Percentiles rank a stretch among this genome's conserved stretches.
These are phyloP conservation scores for Thunnus albacares DNA, from an alignment of 2,797 vertebrate species.

Conservation along the genomic window DNA sequence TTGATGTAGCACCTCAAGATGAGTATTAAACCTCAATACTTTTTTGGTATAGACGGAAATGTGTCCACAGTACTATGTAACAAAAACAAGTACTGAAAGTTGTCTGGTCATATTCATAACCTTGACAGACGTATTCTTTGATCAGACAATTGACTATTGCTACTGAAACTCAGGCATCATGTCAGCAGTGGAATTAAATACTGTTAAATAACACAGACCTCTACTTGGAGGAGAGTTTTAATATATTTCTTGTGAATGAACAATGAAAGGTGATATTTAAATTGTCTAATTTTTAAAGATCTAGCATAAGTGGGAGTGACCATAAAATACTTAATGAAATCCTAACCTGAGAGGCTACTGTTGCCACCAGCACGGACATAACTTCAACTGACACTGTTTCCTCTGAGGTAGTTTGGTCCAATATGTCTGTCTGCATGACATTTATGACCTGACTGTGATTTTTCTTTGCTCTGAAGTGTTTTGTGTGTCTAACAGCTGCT, in stretches of 20 bases:
- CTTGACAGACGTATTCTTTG: neutral
- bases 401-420: slow-evolving; percentile 1
- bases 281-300: neutral
- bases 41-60: neutral
- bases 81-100: neutral
- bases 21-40: neutral
- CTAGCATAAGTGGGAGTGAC: neutral
- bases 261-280: neutral
- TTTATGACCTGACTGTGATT: neutral
- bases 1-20: neutral
- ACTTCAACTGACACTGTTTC: neutral
- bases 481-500: neutral
- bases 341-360: neutral
- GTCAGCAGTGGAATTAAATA: neutral
- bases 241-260: neutral
- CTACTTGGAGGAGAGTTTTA: neutral
- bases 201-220: neutral
- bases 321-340: neutral
- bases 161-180: neutral
- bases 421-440: neutral
- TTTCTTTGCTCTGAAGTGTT: neutral
- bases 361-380: neutral
- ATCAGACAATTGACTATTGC: neutral
- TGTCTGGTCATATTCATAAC: neutral
- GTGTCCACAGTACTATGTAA: neutral